Evolutionary conservation across 2,888 invertebrate species (phyloP), one percentile per base, ranked within the genome.

Genomic region (Caradrina clavipalpis): DNA sequence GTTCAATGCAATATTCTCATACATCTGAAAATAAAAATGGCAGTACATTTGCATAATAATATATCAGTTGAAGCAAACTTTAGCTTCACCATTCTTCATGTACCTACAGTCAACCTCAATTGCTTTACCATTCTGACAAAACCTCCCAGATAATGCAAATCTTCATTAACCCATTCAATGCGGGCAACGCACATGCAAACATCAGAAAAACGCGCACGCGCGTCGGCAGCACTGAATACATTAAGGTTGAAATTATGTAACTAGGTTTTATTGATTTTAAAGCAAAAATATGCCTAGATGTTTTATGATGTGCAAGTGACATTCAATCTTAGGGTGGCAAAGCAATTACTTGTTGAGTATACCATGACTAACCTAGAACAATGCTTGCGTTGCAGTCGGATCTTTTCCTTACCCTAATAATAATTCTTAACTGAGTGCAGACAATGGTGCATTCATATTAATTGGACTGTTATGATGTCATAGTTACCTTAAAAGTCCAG

Each of bases 371-470:
- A 73, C n/a, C 51, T 45, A 69, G 54, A 73, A 78, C 73, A 73
- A 78, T 69, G 58, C 64, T 55, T 51, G 60, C 1, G 6, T 50
- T 63, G 15, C 35, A 53, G 35, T 26, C 22, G 8, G 54, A 58
- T 21, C 42, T 26, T 53, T 50, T 64, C 61, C 47, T 69, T 35
- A 45, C 61, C 5, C 31, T 55, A 15, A 54, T 65, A 64, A 45
- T 45, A 45, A 45, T 45, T 45, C 47, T 63, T 17, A 57, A 60
- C 0, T 2, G 22, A 22, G n/a, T 50, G 45, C 22, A 76, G 50
- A 79, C 78, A 79, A 79, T 79, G 61, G 78, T 76, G 73, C 73
- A 73, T 76, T 80, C 26, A 69, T 49, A 50, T 59, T 53, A 10
- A 74, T 73, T 60, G 31, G 19, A 53, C 39, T 21, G 22, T 42